Base-by-base conservation (phyloP, 2,113 vertebrate genomes). In the Rhadina sibilatrix region DNA sequence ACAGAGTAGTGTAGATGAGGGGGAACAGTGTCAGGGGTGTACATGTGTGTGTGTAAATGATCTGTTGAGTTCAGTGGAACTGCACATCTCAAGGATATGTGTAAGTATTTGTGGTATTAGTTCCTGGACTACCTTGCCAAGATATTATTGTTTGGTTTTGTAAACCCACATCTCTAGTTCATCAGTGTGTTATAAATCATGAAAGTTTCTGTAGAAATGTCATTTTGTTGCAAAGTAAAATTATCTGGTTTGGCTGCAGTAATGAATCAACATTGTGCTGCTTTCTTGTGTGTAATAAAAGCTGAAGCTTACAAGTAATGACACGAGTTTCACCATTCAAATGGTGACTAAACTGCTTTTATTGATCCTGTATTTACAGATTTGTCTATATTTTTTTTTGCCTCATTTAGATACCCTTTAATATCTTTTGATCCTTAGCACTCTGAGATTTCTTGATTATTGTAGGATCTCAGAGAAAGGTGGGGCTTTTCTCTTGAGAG, bases 41-140 rank as follows among this genome's bases (percentile, higher is more conserved):
- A 23, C 0, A 0, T 27, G 15, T 50, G 21, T 53, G 21, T 53
- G 28, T 72, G 25, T 63, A 65, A 60, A 40, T 64, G 42, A 74
- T 21, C 5, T 83, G 15, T n/a, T 72, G 31, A 60, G 40, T 60
- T 79, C 57, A 60, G 47, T 40, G 70, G 22, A 82, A 56, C 49
- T 64, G 23, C 30, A 25, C 30, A 15, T 3, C 4, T 54, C 40
- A 49, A 60, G 65, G 38, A 13, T 70, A 42, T 0, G 0, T 50
- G 1, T 3, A 9, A 27, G 18, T 81, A n/a, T 72, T 76, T 53
- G 28, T 61, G 33, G 15, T 87, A 46, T 47, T 38, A 33, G 19
- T 78, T 81, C 31, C 57, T 85, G 50, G 31, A 17, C 72, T 82
- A 1, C 16, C 22, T 72, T 85, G 49, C 16, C 42, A 74, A 40